Evolutionary conservation across 2,888 invertebrate species (phyloP), one percentile per base, ranked within the genome.

Genomic region (Nymphalis c-album): DNA sequence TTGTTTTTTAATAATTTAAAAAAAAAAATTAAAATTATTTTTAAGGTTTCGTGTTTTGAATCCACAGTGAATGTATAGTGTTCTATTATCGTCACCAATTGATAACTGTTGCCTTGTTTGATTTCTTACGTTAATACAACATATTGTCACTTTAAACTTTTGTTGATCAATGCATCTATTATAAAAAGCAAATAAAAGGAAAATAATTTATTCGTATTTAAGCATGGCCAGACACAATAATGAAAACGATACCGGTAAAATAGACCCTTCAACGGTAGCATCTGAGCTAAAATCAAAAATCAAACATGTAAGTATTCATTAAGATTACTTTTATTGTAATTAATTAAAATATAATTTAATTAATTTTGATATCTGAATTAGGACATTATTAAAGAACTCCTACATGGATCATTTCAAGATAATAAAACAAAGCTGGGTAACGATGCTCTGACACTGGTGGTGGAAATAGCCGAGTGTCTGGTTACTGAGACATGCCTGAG

Each of bases 361-460:
- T 50, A 13, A 46, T 13, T n/a, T 10, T 50, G 18, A 10, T 16
- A 31, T 48, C 50, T 22, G n/a, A 60, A 63, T 31, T 73, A 94
- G 93, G 93, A 93, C 71, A 80, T 93, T 10, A 89, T 94, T 65
- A 93, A 93, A 78, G 93, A 94, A 73, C 83, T 91, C 7, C 74
- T 94, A 4, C 91, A 93, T 75, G 86, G 87, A 40, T 88, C 92
- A 51, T 93, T 93, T 75, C 85, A 87, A 78, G 93, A 93, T 77
- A 86, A 91, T 72, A 94, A 94, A 79, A 93, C 89, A 2, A 94
- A 93, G 79, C 84, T 94, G 40, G 90, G 88, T 10, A 93, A 93
- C 69, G 93, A 94, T 73, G 89, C 93, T 1, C 76, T 93, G 57
- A 88, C 88, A n/a, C 77, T 94, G 47, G 85, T 94, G 16, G 73